phyloP scores from a whole-genome alignment of 2,113 vertebrate species.

The Chroicocephalus ridibundus region DNA sequence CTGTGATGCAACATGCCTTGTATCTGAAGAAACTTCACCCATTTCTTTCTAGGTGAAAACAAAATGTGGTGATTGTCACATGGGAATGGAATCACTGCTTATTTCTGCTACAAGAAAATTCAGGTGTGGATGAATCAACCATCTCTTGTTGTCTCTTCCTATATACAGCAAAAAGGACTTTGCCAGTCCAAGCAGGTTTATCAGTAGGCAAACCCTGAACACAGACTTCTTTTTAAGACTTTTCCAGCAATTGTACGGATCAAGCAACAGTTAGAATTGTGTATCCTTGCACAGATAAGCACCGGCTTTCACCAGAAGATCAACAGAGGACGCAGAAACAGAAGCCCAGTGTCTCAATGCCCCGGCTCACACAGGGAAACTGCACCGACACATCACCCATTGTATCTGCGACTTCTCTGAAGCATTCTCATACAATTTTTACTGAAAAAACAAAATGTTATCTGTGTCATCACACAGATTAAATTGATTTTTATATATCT shows the following conservation, averaged over 20 bases:
- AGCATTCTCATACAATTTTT: background rate
- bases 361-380: background rate
- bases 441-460: background rate
- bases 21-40: background rate
- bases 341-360: background rate
- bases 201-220: background rate
- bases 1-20: background rate
- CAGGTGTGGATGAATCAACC: background rate
- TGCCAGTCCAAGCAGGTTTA: background rate
- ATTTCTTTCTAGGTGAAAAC: background rate
- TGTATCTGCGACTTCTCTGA: background rate
- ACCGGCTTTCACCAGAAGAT: constrained; percentile 13
- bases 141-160: background rate
- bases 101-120: background rate
- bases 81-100: background rate
- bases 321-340: constrained; percentile 3
- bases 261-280: background rate
- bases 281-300: constrained; percentile 7
- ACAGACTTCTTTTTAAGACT: background rate
- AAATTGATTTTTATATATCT: background rate
- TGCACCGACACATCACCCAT: background rate
- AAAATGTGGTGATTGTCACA: background rate
- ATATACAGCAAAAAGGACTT: background rate
- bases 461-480: background rate
- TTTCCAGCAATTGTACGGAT: background rate